Conservation (phyloP, 2,113 vertebrate species). For the Porphyrio hochstetteri region DNA sequence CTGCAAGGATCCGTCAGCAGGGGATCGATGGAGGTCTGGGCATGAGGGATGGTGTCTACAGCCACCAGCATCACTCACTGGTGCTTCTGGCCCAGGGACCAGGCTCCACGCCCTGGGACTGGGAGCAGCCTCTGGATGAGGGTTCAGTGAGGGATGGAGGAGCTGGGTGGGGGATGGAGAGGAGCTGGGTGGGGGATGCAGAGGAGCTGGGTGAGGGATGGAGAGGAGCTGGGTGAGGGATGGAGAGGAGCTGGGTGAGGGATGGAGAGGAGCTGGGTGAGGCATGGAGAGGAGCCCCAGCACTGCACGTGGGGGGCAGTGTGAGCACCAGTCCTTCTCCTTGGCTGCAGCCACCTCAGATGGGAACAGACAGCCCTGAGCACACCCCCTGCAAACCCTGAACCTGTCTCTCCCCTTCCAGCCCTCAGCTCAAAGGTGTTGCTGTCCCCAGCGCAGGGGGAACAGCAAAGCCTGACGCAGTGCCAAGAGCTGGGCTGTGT, state of each 20-base stretch:
- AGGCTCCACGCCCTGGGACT: not conserved
- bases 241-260: not conserved
- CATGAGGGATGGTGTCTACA: accelerated
- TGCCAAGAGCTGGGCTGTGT: accelerated
- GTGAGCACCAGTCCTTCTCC: accelerated
- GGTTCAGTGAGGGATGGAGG: too few relatives aligned
- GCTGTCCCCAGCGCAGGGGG: not conserved
- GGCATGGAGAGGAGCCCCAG: not conserved
- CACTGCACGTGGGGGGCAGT: accelerated
- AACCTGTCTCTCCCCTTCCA: not conserved
- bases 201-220: not conserved
- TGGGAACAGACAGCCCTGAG: not conserved
- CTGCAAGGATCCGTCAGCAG: accelerated
- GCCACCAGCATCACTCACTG: accelerated
- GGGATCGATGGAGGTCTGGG: accelerated
- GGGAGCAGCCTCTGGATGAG: not conserved
- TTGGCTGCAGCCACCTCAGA: not conserved
- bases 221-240: not conserved
- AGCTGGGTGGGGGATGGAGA: not conserved
- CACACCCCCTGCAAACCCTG: not conserved
- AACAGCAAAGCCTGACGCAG: accelerated
- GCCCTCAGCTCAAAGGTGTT: not conserved
- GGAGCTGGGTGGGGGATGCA: not conserved
- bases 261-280: not conserved
- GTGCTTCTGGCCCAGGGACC: not conserved